Percentiles rank a stretch among this genome's conserved stretches.
phyloP scores from a whole-genome alignment of 2,113 vertebrate genomes.

The Oreochromis tanganicae region DNA sequence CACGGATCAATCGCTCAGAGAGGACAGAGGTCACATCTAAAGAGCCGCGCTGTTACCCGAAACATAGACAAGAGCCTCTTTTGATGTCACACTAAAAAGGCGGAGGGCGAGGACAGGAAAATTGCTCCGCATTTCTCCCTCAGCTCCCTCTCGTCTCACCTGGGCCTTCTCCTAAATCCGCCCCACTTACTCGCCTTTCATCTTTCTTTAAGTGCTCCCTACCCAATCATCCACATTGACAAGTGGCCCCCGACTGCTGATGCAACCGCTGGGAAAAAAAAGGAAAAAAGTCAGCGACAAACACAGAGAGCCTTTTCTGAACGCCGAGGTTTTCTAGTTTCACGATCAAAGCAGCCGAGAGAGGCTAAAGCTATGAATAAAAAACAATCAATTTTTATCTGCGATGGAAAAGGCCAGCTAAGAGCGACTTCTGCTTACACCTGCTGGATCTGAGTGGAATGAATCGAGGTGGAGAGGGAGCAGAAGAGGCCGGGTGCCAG shows the following conservation, averaged over 20 bases:
- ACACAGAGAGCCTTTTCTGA: neutral
- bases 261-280: neutral
- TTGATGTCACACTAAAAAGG: slow-evolving; percentile 25
- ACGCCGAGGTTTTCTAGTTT: neutral
- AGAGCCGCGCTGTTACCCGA: neutral
- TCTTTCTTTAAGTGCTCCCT: slow-evolving; percentile 2
- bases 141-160: slow-evolving; percentile 1
- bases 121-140: neutral
- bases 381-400: slow-evolving; percentile 9
- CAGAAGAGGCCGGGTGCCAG: neutral
- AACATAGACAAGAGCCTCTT: neutral
- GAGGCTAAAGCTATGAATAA: slow-evolving; percentile 1
- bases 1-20: neutral
- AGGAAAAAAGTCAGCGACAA: neutral
- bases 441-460: slow-evolving; percentile 7
- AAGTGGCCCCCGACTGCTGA: neutral
- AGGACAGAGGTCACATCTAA: neutral
- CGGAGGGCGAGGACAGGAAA: neutral
- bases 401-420: neutral
- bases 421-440: slow-evolving; percentile 19
- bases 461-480: neutral
- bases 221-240: neutral
- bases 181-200: slow-evolving; percentile 10
- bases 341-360: neutral
- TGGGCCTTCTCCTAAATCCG: neutral